phyloP scores from a whole-genome alignment of 2,888 invertebrate genomes.

The Aporophyla nigra region DNA sequence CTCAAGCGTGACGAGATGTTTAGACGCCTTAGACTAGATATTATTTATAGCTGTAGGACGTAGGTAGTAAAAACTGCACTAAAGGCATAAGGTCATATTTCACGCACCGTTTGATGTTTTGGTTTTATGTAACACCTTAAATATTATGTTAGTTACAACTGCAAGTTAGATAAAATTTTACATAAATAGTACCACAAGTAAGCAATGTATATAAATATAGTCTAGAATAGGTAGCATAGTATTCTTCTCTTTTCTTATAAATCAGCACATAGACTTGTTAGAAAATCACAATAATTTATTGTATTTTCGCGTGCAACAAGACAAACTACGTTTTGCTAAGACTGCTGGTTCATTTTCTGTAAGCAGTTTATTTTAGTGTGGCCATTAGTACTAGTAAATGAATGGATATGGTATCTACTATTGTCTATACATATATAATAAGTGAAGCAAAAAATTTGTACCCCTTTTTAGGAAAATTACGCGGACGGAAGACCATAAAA shows the following conservation, averaged over 20 bases:
- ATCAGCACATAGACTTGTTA: conserved; percentile 9
- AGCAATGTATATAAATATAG: not conserved
- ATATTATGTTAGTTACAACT: conserved; percentile 2
- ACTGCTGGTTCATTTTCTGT: conserved; percentile 13
- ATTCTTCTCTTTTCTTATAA: conserved; percentile 10
- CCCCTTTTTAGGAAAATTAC: too few relatives aligned
- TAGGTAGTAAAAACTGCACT: conserved; percentile 30
- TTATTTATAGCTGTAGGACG: conserved; percentile 12
- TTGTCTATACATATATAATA: too few relatives aligned
- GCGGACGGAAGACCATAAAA: too few relatives aligned
- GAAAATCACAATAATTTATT: conserved; percentile 36
- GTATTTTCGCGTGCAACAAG: conserved; percentile 38
- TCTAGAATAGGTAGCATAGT: not conserved
- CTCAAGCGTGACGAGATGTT: conserved; percentile 34
- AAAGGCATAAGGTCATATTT: conserved; percentile 31
- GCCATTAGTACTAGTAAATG: not conserved
- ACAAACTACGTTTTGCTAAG: conserved; percentile 12
- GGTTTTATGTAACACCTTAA: not conserved
- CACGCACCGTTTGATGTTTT: conserved; percentile 23
- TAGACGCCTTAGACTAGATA: conserved; percentile 39
- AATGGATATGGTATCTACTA: not conserved
- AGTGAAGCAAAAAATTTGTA: too few relatives aligned
- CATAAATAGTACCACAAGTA: not conserved
- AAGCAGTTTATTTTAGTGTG: conserved; percentile 24
- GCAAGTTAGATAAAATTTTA: not conserved